Conservation (phyloP, 2,797 vertebrate genomes). For the Enteromius radiatus region DNA sequence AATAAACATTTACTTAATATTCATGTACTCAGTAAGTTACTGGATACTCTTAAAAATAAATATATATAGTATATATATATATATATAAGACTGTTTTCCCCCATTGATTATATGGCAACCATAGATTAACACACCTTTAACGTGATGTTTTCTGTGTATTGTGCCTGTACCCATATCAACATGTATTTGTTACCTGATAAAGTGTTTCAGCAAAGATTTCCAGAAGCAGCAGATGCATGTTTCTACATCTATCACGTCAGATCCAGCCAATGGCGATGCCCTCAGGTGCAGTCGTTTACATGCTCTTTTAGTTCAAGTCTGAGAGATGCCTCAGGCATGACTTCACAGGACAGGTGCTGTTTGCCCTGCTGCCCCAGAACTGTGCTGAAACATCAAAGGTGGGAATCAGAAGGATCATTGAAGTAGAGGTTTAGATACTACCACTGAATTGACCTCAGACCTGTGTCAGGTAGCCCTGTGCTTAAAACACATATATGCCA, state of each 20-base stretch:
- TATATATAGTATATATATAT: not conserved
- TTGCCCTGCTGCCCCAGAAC: constrained; percentile 54
- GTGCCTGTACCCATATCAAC: not conserved
- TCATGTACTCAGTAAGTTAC: not conserved
- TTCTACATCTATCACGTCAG: constrained; percentile 54
- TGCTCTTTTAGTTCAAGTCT: constrained; percentile 44
- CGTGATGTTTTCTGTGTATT: not conserved
- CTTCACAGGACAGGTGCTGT: constrained; percentile 67
- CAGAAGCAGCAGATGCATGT: constrained; percentile 44
- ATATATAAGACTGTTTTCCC: not conserved
- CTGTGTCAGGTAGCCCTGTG: constrained; percentile 49
- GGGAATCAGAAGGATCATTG: constrained; percentile 41
- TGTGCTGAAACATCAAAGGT: constrained; percentile 60
- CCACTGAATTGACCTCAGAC: constrained; percentile 53
- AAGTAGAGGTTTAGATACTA: constrained; percentile 50
- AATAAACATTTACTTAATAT: not conserved
- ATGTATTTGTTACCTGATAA: constrained; percentile 12
- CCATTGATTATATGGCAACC: not conserved
- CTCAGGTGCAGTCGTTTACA: constrained; percentile 37
- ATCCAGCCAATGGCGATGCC: constrained; percentile 40
- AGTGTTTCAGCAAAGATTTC: constrained; percentile 39
- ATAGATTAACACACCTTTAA: not conserved
- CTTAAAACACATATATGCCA: constrained; percentile 42
- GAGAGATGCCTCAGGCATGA: constrained; percentile 64
- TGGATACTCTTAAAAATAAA: not conserved